Evolutionary conservation across 2,888 invertebrate genomes (phyloP).

Genomic region (Aricia artaxerxes): DNA sequence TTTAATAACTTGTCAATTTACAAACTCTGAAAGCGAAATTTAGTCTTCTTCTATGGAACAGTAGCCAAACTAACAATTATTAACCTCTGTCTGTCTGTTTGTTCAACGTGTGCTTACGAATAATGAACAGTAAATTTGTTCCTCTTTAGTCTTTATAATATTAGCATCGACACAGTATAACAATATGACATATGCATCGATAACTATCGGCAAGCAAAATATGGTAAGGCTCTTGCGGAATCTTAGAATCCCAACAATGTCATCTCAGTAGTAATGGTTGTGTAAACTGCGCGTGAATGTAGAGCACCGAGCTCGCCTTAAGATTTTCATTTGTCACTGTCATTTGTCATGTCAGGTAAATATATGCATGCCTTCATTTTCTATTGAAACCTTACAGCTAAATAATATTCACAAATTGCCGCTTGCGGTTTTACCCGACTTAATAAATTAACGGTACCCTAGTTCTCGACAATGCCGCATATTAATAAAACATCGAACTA

Average conservation of each 20-base stretch:
- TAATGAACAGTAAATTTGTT: not conserved
- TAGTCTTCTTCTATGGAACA: no score
- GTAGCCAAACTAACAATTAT: no score
- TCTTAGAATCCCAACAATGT: not conserved
- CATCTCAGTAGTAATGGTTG: not conserved
- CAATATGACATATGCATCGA: not conserved
- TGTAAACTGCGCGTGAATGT: slow-evolving; percentile 9
- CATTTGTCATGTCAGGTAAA: slow-evolving; percentile 21
- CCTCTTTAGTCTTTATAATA: not conserved
- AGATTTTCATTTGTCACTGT: slow-evolving; percentile 29
- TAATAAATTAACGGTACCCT: slow-evolving; percentile 28
- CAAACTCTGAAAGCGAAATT: no score
- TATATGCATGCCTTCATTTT: slow-evolving; percentile 13
- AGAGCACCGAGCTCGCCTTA: not conserved
- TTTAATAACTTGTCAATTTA: no score
- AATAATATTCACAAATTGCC: slow-evolving; percentile 31
- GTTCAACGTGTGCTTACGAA: no score
- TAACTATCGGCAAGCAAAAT: not conserved
- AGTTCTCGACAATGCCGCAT: slow-evolving; percentile 26
- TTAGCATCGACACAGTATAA: not conserved
- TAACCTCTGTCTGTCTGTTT: no score
- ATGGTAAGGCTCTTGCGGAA: not conserved
- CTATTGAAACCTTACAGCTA: slow-evolving; percentile 24
- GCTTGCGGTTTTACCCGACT: slow-evolving; percentile 25
- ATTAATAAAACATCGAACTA: slow-evolving; percentile 34